These are phyloP conservation scores for Drosophila suboccidentalis DNA, from an alignment of 2,888 invertebrate species.

Conservation along the genomic window DNA sequence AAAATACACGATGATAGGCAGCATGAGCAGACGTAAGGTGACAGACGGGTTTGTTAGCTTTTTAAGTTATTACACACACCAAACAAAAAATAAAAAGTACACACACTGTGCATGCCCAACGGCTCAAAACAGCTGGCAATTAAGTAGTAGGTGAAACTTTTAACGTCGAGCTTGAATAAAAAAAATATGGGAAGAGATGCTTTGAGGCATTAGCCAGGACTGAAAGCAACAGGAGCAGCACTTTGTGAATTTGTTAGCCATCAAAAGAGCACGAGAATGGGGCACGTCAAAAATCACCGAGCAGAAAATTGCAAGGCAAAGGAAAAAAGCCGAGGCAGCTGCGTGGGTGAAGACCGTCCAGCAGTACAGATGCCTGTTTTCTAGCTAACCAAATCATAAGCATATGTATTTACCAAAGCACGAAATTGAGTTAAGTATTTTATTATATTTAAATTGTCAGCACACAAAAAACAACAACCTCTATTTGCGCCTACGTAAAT, in stretches of 20 bases:
- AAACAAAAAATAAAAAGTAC: conserved; percentile 7
- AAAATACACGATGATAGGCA: conserved; percentile 41
- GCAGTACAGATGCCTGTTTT: conserved; percentile 1
- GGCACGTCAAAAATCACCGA: conserved; percentile 29
- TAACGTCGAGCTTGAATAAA: conserved; percentile 15
- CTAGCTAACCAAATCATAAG: conserved; percentile 17
- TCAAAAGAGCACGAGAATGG: conserved; percentile 13
- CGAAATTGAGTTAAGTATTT: conserved; percentile 59
- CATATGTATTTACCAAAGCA: conserved; percentile 68
- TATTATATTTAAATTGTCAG: conserved; percentile 28
- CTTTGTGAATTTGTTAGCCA: conserved; percentile 37
- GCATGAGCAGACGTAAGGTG: conserved; percentile 6
- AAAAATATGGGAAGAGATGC: conserved; percentile 23
- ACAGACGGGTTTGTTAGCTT: conserved; percentile 70
- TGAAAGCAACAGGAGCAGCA: conserved; percentile 27
- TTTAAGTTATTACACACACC: conserved; percentile 66
- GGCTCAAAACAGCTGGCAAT: conserved; percentile 32
- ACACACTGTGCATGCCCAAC: conserved; percentile 33
- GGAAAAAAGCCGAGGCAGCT: not conserved
- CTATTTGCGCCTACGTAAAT: conserved; percentile 18
- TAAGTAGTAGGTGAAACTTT: conserved; percentile 51
- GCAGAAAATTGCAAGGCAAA: conserved; percentile 51
- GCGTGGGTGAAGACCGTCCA: conserved; percentile 25
- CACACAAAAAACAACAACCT: not conserved
- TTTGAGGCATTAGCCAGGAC: conserved; percentile 56